phyloP scores from a whole-genome alignment of 1,140 invertebrate genomes.

The Drosophila bocki region DNA sequence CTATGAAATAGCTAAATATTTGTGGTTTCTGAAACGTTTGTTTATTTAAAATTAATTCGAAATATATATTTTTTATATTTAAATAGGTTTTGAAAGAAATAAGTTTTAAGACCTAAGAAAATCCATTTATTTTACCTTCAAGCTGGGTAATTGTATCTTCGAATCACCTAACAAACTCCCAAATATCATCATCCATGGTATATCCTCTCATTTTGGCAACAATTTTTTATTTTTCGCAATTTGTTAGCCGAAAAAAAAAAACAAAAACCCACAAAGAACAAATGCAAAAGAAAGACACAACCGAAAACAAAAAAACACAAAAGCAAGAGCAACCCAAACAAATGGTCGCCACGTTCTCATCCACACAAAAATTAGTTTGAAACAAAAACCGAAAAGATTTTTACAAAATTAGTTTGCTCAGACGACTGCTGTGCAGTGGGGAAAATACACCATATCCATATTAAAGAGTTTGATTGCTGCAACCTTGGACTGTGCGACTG shows the following conservation, averaged over 20 bases:
- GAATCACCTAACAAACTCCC: no score
- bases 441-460: constrained; percentile 8
- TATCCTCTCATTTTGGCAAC: background rate
- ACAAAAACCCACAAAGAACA: constrained; percentile 20
- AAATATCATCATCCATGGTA: background rate
- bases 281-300: constrained; percentile 11
- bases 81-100: background rate
- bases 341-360: constrained; percentile 48
- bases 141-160: background rate
- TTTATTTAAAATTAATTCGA: background rate
- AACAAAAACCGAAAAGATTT: constrained; percentile 58
- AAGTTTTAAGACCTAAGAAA: background rate
- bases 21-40: background rate
- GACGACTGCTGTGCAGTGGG: background rate
- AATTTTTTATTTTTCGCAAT: constrained; percentile 10
- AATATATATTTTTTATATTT: background rate
- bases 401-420: constrained; percentile 68
- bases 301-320: constrained; percentile 32
- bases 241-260: constrained; percentile 15
- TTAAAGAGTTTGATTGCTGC: constrained; percentile 6
- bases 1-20: background rate
- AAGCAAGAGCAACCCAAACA: constrained; percentile 47
- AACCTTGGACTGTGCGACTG: constrained; percentile 64
- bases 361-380: constrained; percentile 48
- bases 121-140: background rate